phyloP scores from a whole-genome alignment of 1,140 invertebrate species.

The Megalopta genalis region DNA sequence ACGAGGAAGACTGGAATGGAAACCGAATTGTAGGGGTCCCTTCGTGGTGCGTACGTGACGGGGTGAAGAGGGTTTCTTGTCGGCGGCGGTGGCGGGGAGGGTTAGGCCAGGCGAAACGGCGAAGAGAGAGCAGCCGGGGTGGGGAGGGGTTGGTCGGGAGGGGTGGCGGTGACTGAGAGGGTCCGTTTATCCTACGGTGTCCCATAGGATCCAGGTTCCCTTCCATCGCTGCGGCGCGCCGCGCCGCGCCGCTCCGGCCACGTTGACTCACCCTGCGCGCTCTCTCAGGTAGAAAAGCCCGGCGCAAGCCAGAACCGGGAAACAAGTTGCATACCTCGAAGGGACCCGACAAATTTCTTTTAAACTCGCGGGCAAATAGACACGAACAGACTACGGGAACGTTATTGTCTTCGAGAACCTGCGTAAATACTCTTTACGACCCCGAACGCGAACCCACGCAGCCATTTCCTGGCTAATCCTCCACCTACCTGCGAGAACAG shows the following conservation, averaged over 20 bases:
- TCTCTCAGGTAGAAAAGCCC: constrained; percentile 52
- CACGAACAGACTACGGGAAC: no score
- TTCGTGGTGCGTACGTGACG: constrained; percentile 59
- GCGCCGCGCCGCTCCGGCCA: constrained; percentile 6
- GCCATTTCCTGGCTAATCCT: neutral
- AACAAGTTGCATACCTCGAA: constrained; percentile 25
- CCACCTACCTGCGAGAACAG: neutral
- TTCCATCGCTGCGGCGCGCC: constrained; percentile 2
- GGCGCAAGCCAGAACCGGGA: neutral
- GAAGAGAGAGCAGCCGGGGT: neutral
- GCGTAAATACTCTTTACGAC: neutral
- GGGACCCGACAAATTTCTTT: constrained; percentile 8
- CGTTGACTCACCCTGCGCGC: constrained; percentile 53
- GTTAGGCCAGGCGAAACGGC: neutral
- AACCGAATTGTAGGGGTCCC: constrained; percentile 75
- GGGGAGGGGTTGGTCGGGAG: constrained; percentile 57
- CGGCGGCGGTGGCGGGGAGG: constrained; percentile 23
- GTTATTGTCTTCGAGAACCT: neutral
- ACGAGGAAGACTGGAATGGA: constrained; percentile 73
- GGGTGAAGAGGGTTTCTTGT: constrained; percentile 45
- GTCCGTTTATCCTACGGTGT: constrained; percentile 70
- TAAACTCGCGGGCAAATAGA: neutral
- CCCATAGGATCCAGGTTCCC: constrained; percentile 67
- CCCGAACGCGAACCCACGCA: neutral
- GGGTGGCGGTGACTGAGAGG: constrained; percentile 74